Percentiles rank a stretch among this genome's conserved stretches.
Conservation (phyloP, 2,113 vertebrate genomes). For the Mystacornis crossleyi region DNA sequence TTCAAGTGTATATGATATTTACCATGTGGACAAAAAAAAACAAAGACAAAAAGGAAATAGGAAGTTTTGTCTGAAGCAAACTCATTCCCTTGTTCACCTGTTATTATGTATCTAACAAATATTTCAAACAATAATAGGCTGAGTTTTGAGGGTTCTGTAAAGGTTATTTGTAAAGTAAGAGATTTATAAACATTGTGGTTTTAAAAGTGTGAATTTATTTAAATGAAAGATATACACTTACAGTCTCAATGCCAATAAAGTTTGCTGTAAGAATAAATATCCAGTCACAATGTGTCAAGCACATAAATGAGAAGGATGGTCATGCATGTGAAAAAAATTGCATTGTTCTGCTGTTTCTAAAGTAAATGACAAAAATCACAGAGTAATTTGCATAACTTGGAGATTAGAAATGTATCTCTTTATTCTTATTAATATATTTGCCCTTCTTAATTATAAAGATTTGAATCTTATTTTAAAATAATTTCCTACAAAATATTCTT, state of each 20-base stretch:
- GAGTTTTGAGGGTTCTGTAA: neutral
- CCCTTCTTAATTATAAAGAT: conserved; percentile 83
- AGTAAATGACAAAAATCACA: conserved; percentile 76
- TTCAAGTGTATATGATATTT: neutral
- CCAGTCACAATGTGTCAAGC: conserved; percentile 46
- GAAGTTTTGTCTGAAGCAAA: neutral
- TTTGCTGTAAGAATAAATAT: conserved; percentile 10
- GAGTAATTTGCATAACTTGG: conserved; percentile 76
- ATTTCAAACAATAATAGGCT: neutral
- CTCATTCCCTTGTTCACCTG: neutral
- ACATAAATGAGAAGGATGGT: conserved; percentile 54
- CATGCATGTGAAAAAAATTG: conserved; percentile 55
- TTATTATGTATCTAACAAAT: neutral
- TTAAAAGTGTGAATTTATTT: neutral
- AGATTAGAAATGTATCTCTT: conserved; percentile 80
- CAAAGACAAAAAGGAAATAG: neutral
- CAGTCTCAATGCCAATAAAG: neutral
- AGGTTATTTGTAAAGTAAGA: neutral
- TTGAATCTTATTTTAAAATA: conserved; percentile 79
- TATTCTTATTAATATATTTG: conserved; percentile 81
- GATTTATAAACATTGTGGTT: neutral
- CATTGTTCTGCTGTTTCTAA: conserved; percentile 77
- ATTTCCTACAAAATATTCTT: conserved; percentile 77
- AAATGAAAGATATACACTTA: neutral
- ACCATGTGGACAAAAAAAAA: neutral